These are phyloP conservation scores for Leptocoma aspasia DNA, from an alignment of 2,113 vertebrate species.

Conservation along the genomic window DNA sequence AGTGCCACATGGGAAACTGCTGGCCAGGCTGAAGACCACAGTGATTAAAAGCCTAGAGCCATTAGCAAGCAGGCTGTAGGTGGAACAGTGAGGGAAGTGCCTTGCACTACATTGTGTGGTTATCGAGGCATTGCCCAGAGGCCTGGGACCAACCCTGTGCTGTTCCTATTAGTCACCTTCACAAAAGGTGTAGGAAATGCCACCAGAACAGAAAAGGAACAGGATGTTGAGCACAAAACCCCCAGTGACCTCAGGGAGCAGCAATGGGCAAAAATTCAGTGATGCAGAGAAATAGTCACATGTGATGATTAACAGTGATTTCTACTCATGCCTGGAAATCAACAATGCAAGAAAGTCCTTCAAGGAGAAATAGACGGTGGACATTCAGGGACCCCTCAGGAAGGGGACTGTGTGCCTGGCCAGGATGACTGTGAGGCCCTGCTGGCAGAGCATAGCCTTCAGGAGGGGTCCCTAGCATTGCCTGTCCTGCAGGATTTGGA, in stretches of 20 bases:
- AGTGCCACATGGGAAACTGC: constrained; percentile 19
- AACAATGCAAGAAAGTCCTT: neutral
- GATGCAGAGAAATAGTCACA: neutral
- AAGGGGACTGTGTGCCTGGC: neutral
- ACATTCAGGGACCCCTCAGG: neutral
- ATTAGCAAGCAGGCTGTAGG: neutral
- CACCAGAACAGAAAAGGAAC: neutral
- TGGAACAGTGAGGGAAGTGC: neutral
- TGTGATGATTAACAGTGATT: neutral
- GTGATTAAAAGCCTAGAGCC: neutral
- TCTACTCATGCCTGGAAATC: neutral
- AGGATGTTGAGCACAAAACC: constrained; percentile 5
- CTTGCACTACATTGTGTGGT: neutral
- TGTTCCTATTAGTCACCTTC: neutral
- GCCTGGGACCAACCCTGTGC: neutral
- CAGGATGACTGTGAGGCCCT: neutral
- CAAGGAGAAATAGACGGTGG: neutral
- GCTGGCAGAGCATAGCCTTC: neutral
- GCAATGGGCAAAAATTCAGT: neutral
- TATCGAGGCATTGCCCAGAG: neutral
- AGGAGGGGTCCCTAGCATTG: neutral
- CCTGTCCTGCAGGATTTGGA: neutral
- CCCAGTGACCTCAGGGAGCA: neutral
- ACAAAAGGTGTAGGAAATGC: neutral
- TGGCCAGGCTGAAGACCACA: neutral